Evolutionary conservation across 2,888 invertebrate genomes (phyloP), one percentile per base, ranked within the genome.

Genomic region (Drosophila subsilvestris): DNA sequence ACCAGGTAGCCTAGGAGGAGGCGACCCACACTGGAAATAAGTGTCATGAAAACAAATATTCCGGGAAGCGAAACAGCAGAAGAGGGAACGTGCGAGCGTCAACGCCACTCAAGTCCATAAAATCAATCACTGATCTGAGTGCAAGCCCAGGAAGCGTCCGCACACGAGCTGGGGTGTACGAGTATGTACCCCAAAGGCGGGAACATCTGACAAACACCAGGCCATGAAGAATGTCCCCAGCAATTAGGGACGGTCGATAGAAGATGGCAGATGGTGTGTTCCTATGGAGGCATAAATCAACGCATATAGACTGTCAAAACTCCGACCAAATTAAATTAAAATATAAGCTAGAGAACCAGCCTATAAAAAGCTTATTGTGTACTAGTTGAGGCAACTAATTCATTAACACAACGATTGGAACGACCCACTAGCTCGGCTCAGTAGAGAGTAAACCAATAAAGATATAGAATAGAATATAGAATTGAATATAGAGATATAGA

Each of bases 211-310:
- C 37, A 37, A 37, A 17, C 47, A 29, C 32, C 55, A 59, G 62
- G 50, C 60, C 61, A 55, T 43, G 49, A 54, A 62, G 65, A 77
- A 75, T 79, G 78, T 65, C 63, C 61, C 44, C 54, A 65, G 73
- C 88, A 88, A 88, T 88, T 88, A 86, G 79, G 75, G 75, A 63
- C 74, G 79, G 53, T 75, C 73, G 86, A 85, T 80, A 77, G 67
- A 69, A 76, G 58, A 62, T 72, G 80, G 77, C 84, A 84, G 84
- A 83, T 84, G 84, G 73, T 70, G 65, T 72, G 80, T 83, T 75
- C 79, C 74, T 80, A 45, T 79, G 63, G 55, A 9, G 51, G 45
- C 74, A 75, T 80, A 84, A 84, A 86, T 84, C 80, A 85, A 60
- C 53, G 32, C 22, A 17, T n/a, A 48, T 20, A 48, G 37, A 37